Evolutionary conservation across 1,140 invertebrate genomes (phyloP), one percentile per base, ranked within the genome.

Genomic region (Chrysomallon squamiferum): DNA sequence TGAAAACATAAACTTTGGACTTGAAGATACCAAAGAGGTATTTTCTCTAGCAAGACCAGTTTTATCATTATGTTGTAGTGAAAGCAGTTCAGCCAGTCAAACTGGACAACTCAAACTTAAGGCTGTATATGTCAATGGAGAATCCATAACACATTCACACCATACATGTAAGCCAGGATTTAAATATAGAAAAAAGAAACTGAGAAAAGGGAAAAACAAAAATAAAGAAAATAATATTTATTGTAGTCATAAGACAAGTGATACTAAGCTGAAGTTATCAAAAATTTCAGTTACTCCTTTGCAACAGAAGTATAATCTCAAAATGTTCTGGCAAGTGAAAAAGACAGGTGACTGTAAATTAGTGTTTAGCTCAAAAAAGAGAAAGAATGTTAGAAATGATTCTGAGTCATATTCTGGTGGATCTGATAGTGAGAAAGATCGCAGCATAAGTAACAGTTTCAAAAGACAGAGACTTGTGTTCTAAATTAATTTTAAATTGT

Each of bases 321-420:
- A 65, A 35, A 60, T 61, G 29, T 72, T 65, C 47, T 72, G 71
- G 71, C 68, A 72, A 66, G 71, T 72, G 2, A 35, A 63, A 29
- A 72, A 72, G 58, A 66, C 66, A 32, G 67, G 71, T 30, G 67
- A 67, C 22, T 72, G 71, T 65, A 45, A 66, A 3, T 57, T 72
- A 29, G 66, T 72, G 29, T 72, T 72, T 33, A 72, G 71, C 47
- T 45, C 71, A 2, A 64, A 62, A 22, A 72, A 72, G 43, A 49
- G 56, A 30, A 69, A 72, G 38, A 56, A 59, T 58, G 11, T 62
- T 45, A 29, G 32, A 29, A 2, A 22, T 5, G 58, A 59, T 3
- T 38, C 9, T 3, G 25, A 43, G n/a, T 11, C 9, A 18, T 0
- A 9, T 25, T 15, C 13, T 5, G 25, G 22, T 15, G 50, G 25